These are phyloP conservation scores for Darevskia mixta DNA, from an alignment of 2,797 vertebrate genomes.

Conservation along the genomic window DNA sequence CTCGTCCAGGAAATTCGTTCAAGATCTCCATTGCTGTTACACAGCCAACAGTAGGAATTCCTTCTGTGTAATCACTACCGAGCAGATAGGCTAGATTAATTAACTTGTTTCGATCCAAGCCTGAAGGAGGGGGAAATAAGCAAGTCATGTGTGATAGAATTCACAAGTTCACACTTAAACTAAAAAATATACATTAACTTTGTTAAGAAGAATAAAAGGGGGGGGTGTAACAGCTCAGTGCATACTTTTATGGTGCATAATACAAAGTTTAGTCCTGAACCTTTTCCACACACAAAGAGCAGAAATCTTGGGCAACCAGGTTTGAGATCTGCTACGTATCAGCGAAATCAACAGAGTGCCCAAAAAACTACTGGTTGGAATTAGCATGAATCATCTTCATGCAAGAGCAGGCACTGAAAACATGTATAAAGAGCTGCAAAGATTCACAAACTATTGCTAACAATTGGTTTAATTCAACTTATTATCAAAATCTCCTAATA, in stretches of 20 bases:
- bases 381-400: not conserved
- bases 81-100: conserved; percentile 97
- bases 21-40: conserved; percentile 98
- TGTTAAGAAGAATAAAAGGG: not conserved
- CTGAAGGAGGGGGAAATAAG: conserved; percentile 70
- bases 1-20: conserved; percentile 93
- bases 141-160: conserved; percentile 12
- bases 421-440: not conserved
- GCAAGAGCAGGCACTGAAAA: not conserved
- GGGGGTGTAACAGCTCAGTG: not conserved
- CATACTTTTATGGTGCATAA: not conserved
- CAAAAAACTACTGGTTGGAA: not conserved
- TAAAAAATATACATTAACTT: not conserved
- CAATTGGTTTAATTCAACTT: not conserved
- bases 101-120: conserved; percentile 91
- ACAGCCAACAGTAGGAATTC: conserved; percentile 91
- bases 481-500: too few relatives aligned
- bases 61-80: conserved; percentile 97
- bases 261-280: not conserved
- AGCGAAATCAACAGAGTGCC: not conserved
- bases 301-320: not conserved
- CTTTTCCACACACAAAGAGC: not conserved
- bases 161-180: not conserved
- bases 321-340: not conserved
- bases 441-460: not conserved